These are phyloP conservation scores for Mystacornis crossleyi DNA, from an alignment of 2,113 vertebrate species.

Conservation along the genomic window DNA sequence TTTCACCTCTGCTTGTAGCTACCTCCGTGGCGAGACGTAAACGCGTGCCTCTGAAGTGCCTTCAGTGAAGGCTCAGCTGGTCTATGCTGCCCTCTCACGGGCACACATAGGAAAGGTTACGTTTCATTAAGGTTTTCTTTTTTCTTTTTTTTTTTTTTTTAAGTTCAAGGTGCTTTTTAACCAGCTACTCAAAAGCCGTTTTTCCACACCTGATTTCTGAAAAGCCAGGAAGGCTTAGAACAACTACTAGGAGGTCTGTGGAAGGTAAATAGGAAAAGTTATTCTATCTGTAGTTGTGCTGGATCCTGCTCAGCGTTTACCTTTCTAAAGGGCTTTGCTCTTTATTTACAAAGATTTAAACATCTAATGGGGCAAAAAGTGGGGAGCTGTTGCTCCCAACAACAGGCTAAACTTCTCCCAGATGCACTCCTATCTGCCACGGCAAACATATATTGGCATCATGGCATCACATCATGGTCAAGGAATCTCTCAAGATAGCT, in stretches of 20 bases:
- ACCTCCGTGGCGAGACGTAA: accelerated
- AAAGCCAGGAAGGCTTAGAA: not conserved
- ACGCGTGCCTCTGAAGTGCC: accelerated
- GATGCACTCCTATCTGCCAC: not conserved
- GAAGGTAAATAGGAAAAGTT: not conserved
- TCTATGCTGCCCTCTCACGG: conserved; percentile 63
- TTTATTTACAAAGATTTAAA: not conserved
- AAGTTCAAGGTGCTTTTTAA: not conserved
- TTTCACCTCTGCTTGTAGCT: not conserved
- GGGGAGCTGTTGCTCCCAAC: not conserved
- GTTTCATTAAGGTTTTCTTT: no score
- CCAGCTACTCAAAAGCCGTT: accelerated
- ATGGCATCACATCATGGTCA: not conserved
- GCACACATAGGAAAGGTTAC: not conserved
- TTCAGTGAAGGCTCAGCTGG: not conserved
- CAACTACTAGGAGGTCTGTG: not conserved
- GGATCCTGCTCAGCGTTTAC: not conserved
- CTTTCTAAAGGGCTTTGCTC: not conserved
- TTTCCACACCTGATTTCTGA: not conserved
- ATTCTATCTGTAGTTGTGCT: not conserved
- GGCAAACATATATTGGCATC: not conserved
- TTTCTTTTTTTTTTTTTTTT: not conserved
- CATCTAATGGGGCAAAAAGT: not conserved
- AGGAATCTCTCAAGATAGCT: not conserved
- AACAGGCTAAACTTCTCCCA: not conserved